phyloP scores from a whole-genome alignment of 2,888 invertebrate genomes.

The Nebria brevicollis region DNA sequence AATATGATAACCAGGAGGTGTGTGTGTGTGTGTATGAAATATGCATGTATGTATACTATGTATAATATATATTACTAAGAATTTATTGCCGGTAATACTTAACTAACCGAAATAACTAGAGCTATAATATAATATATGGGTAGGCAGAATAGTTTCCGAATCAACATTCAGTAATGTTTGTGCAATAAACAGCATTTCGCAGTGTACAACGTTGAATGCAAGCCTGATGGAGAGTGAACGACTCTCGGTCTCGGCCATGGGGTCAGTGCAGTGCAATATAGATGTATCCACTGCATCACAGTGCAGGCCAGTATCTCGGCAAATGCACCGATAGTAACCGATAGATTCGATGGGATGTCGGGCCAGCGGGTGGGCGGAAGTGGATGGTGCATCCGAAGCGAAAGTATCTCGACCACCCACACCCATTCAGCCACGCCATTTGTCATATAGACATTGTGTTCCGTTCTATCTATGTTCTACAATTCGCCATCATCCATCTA shows the following conservation, averaged over 20 bases:
- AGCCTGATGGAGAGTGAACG: not conserved
- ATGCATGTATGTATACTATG: too few species aligned
- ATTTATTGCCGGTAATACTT: too few species aligned
- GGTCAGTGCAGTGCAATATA: not conserved
- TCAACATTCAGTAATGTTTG: not conserved
- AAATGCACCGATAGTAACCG: not conserved
- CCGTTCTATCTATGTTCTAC: conserved; percentile 1
- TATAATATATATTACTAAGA: too few species aligned
- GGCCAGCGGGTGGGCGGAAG: conserved; percentile 30
- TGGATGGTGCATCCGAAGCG: conserved; percentile 23
- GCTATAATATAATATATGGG: not conserved
- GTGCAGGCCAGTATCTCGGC: not conserved
- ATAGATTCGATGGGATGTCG: not conserved
- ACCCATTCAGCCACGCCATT: conserved; percentile 33
- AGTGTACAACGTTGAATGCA: not conserved
- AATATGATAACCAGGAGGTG: too few species aligned
- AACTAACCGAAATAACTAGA: not conserved
- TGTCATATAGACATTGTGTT: conserved; percentile 23
- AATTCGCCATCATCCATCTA: conserved; percentile 9
- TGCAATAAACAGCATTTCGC: not conserved
- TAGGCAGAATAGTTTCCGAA: not conserved
- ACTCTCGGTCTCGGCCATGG: conserved; percentile 1
- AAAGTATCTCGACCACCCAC: conserved; percentile 44
- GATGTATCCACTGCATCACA: not conserved
- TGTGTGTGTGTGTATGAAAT: too few species aligned